Evolutionary conservation across 2,797 vertebrate species (phyloP).

Genomic region (Epinephelus coioides): DNA sequence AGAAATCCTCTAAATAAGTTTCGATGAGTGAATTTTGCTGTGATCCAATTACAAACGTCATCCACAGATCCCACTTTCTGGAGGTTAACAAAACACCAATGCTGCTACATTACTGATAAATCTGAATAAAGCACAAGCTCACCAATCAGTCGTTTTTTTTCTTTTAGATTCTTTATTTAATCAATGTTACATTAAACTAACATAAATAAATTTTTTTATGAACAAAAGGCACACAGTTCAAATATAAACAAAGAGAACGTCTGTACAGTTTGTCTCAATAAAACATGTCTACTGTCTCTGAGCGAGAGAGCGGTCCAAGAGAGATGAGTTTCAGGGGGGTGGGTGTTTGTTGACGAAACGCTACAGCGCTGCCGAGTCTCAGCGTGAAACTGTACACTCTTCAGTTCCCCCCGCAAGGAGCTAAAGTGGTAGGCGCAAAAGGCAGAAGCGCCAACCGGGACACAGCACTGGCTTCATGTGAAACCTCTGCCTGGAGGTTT

Average conservation of each 20-base stretch:
- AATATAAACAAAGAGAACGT: slow-evolving; percentile 92
- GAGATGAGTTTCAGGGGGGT: slow-evolving; percentile 68
- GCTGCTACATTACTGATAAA: not conserved
- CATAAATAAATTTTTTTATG: slow-evolving; percentile 96
- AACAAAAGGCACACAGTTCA: slow-evolving; percentile 95
- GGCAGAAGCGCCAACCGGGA: slow-evolving; percentile 55
- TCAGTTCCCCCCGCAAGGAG: slow-evolving; percentile 52
- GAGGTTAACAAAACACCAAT: not conserved
- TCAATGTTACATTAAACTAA: slow-evolving; percentile 92
- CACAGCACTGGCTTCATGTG: slow-evolving; percentile 63
- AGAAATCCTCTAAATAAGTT: not conserved
- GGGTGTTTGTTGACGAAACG: slow-evolving; percentile 49
- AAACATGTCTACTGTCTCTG: slow-evolving; percentile 73
- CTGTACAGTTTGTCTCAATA: slow-evolving; percentile 90
- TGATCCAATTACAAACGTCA: slow-evolving; percentile 5
- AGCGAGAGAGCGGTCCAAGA: slow-evolving; percentile 60
- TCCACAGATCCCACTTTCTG: not conserved
- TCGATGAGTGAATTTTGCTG: not conserved
- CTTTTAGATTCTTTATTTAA: slow-evolving; percentile 86
- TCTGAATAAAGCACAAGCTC: slow-evolving; percentile 44
- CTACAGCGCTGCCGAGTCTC: slow-evolving; percentile 58
- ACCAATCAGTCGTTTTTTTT: slow-evolving; percentile 61
- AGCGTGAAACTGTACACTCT: slow-evolving; percentile 58
- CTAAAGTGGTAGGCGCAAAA: slow-evolving; percentile 53
- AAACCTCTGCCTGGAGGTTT: slow-evolving; percentile 68